Percentiles rank a stretch among this genome's conserved stretches.
Conservation (phyloP, 2,888 invertebrate species). For the Caenorhabditis afra region DNA sequence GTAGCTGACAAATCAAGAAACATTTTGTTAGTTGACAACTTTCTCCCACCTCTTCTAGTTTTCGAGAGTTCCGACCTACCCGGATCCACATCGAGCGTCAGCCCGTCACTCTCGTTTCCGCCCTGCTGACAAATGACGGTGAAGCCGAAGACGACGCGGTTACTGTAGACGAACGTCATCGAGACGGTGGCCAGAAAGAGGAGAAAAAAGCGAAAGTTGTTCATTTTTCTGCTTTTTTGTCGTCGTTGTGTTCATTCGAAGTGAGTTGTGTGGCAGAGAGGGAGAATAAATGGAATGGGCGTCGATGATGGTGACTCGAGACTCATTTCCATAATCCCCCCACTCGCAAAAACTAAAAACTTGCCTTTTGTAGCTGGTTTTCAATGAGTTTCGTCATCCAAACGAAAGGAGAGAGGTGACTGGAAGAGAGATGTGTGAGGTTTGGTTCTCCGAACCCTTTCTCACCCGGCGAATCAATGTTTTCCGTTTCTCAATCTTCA, state of each 20-base stretch:
- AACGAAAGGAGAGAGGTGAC: not conserved
- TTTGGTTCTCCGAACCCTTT: too few relatives aligned
- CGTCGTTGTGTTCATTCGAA: conserved; percentile 20
- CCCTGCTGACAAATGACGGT: conserved; percentile 67
- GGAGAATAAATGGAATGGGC: not conserved
- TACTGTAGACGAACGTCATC: conserved; percentile 66
- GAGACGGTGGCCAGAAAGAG: conserved; percentile 51
- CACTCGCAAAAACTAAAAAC: too few relatives aligned
- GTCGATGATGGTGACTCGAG: not conserved
- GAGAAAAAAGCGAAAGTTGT: conserved; percentile 60
- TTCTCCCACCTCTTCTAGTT: too few relatives aligned
- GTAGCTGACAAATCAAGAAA: too few relatives aligned
- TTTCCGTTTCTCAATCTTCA: too few relatives aligned
- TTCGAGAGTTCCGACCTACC: conserved; percentile 17
- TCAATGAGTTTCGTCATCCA: not conserved
- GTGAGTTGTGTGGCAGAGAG: too few relatives aligned
- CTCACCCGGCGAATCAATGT: too few relatives aligned
- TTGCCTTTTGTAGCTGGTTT: not conserved
- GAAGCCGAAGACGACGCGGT: conserved; percentile 65
- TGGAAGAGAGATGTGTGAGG: not conserved
- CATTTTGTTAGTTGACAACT: too few relatives aligned
- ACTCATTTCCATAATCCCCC: not conserved
- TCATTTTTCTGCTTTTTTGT: too few relatives aligned
- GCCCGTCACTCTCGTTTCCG: conserved; percentile 42
- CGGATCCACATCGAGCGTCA: conserved; percentile 34